Percentiles rank a stretch among this genome's conserved stretches.
Conservation (phyloP, 2,113 vertebrate genomes). For the Rhea pennata region DNA sequence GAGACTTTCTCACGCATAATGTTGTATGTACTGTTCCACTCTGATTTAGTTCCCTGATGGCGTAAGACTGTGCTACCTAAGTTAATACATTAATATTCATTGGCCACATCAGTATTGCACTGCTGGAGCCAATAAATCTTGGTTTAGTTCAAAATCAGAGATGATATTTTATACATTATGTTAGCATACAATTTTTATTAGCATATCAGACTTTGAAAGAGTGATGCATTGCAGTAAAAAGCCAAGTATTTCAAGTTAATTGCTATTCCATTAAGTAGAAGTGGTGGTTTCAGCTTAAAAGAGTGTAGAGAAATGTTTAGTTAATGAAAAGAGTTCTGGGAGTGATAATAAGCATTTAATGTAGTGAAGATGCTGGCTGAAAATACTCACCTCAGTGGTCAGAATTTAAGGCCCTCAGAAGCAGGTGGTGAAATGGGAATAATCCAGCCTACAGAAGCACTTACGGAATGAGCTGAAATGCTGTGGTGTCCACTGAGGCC, state of each 20-base stretch:
- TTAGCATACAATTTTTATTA: constrained; percentile 65
- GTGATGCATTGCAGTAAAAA: constrained; percentile 59
- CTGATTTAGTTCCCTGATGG: neutral
- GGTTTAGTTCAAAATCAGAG: constrained; percentile 56
- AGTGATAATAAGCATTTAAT: constrained; percentile 32
- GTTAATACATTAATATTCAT: constrained; percentile 37
- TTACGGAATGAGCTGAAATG: neutral
- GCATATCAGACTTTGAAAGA: constrained; percentile 47
- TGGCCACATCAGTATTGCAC: neutral
- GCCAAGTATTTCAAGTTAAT: constrained; percentile 67
- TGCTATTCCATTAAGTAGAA: constrained; percentile 63
- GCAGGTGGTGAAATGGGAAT: neutral
- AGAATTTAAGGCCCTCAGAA: neutral
- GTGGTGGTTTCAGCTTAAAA: constrained; percentile 44
- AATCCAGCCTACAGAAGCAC: neutral
- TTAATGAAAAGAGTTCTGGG: constrained; percentile 48
- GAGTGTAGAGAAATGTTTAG: constrained; percentile 43
- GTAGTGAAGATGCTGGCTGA: neutral
- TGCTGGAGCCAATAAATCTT: constrained; percentile 43
- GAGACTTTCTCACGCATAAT: neutral
- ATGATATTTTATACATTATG: constrained; percentile 61
- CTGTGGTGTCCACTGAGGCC: rapidly evolving
- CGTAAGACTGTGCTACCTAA: neutral
- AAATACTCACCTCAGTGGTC: neutral
- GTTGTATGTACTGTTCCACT: neutral